phyloP scores from a whole-genome alignment of 2,797 vertebrate species.

The Xyrichtys novacula region DNA sequence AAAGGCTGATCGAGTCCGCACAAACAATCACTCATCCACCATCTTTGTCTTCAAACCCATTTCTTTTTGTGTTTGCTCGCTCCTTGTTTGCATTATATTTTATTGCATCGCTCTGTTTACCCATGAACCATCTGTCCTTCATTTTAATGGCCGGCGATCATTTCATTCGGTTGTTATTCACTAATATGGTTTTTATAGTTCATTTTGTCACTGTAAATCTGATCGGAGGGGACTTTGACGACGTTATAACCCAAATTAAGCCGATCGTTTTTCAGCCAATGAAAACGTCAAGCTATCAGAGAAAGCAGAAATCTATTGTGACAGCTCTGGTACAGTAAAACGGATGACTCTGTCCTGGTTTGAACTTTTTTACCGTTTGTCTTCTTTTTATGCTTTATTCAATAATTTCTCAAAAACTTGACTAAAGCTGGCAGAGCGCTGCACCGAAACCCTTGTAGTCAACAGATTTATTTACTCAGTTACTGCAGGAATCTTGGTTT shows the following conservation, averaged over 20 bases:
- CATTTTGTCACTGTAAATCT: conserved; percentile 4
- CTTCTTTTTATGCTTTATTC: too few species aligned
- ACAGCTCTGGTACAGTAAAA: too few species aligned
- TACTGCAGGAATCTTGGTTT: too few species aligned
- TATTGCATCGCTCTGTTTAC: conserved; percentile 10
- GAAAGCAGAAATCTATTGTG: too few species aligned
- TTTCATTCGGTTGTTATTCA: neutral
- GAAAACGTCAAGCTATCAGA: too few species aligned
- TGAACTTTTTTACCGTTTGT: too few species aligned
- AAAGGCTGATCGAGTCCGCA: conserved; percentile 23
- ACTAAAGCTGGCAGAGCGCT: too few species aligned
- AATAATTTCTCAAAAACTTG: too few species aligned
- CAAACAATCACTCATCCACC: conserved; percentile 21
- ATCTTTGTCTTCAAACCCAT: conserved; percentile 1
- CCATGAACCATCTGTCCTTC: conserved; percentile 6
- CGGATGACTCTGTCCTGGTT: too few species aligned
- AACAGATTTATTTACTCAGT: too few species aligned
- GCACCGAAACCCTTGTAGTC: too few species aligned
- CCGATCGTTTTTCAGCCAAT: too few species aligned
- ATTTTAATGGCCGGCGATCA: neutral
- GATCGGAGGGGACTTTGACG: neutral
- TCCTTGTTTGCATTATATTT: conserved; percentile 14
- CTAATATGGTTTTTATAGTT: neutral
- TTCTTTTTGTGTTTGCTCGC: conserved; percentile 21
- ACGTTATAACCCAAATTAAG: neutral